Conservation (phyloP, 2,888 invertebrate species). For the Pachycephus smyrnensis region DNA sequence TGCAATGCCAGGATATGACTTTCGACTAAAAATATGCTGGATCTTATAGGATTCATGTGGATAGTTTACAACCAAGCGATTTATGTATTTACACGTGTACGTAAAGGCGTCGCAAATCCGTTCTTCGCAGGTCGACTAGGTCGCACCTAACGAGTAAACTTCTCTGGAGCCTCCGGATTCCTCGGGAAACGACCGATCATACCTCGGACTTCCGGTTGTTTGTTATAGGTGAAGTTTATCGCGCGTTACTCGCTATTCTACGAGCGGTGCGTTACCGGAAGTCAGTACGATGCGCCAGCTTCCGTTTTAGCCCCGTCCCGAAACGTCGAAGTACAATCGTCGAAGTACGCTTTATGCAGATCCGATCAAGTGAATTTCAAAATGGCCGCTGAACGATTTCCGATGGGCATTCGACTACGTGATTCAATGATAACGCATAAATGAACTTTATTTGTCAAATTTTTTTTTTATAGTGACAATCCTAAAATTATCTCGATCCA, state of each 20-base stretch:
- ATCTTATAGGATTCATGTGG: not conserved
- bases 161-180: not conserved
- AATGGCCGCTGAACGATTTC: not conserved
- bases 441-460: too few relatives aligned
- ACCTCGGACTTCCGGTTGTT: not conserved
- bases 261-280: conserved; percentile 34
- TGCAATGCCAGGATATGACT: not conserved
- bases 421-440: not conserved
- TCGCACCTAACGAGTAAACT: not conserved
- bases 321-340: not conserved
- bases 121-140: not conserved
- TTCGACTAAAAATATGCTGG: too few relatives aligned
- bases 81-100: not conserved
- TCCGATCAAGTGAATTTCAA: not conserved
- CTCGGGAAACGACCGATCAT: not conserved
- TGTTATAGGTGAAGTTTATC: conserved; percentile 19
- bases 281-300: conserved; percentile 11
- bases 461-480: not conserved
- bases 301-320: conserved; percentile 23
- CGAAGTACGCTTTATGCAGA: not conserved
- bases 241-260: conserved; percentile 32
- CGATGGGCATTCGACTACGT: not conserved
- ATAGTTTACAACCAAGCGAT: not conserved
- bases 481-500: not conserved
- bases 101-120: not conserved